Base-by-base conservation (phyloP, 1,140 invertebrate genomes). In the Zelostemma sp. region DNA sequence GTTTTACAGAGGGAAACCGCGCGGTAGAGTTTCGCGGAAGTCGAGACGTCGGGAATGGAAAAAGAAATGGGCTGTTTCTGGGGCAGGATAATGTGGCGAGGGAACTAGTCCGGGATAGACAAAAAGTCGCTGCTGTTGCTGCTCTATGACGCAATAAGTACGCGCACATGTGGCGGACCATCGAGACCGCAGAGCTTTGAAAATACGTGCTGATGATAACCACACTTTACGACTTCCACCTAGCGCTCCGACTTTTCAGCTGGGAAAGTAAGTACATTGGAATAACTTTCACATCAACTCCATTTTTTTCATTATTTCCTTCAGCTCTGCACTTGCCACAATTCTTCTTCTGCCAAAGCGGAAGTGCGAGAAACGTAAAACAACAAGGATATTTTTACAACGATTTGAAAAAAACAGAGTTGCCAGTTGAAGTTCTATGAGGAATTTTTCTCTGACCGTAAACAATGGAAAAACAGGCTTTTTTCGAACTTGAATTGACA, bases 1-100 rank as follows among this genome's bases (percentile, higher is more conserved):
- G 43, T 48, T 48, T 57, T 57, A 57, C 54, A 48, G 45, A 57
- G 28, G 31, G 43, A 48, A 57, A 57, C 54, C 54, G 18, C 31
- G 6, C 12, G 21, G 25, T 47, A 43, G 18, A 35, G 54, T 57
- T 57, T 57, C 54, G 54, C 54, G 43, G 54, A 57, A 57, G 54
- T 9, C 40, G 54, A 54, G 21, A 17, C 45, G 54, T n/a, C 45
- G 18, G 11, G 19, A 14, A 57, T 41, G 21, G 54, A 57, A 48
- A 25, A 25, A 57, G 28, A 47, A 57, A 56, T 6, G 31, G 28
- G 40, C 31, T 56, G 53, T 57, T 57, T 57, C 54, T 48, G 43
- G 53, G 8, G 40, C 21, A 46, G 41, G 41, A 56, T 56, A 25
- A 33, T 56, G 41, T 11, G 53, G 53, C 43, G 21, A 56, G 43